Base-by-base conservation (phyloP, 1,140 invertebrate species). In the Neodiprion virginianus region DNA sequence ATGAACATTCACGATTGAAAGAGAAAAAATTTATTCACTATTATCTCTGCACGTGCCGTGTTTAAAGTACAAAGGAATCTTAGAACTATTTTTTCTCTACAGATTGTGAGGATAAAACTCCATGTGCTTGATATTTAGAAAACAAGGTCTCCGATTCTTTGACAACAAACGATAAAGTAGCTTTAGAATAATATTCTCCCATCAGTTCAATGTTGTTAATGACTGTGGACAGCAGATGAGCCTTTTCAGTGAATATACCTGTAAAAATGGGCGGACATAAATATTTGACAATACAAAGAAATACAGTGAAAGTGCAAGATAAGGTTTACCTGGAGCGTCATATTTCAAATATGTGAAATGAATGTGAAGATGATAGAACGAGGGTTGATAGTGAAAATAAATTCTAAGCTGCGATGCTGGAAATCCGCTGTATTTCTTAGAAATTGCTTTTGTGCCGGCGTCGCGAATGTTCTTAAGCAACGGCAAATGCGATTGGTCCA, bases 381-480 rank as follows among this genome's bases (percentile, higher is more conserved):
- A 97, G 7, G 98, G 98, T 83, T 97, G 97, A 88, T 99, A 99
- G 85, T 99, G 98, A 5, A 99, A 87, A 87, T 96, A 99, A 75
- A 95, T 91, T 69, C 97, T 91, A 21, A 99, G 84, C 83, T 96
- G 93, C 69, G 91, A 91, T 47, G 88, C 82, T 23, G 91, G 86
- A 61, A 61, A 8, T 8, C 99, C 74, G 7, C 92, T 91, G 87
- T 95, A 99, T 79, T 96, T 96, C 47, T 96, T 90, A 71, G 89
- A 81, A 67, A 99, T 96, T 9, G 92, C 92, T 84, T 92, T 93
- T 77, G 88, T 89, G 79, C 93, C 93, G 81, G 93, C 93, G 50
- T 92, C 88, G 40, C 91, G 87, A 74, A 99, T 93, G 85, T 97
- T 97, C 85, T 92, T 93, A 67, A 99, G 86, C 28, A 99, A 81